Evolutionary conservation across 2,113 vertebrate species (phyloP), one percentile per base, ranked within the genome.

Genomic region (Atherinomorus stipes): DNA sequence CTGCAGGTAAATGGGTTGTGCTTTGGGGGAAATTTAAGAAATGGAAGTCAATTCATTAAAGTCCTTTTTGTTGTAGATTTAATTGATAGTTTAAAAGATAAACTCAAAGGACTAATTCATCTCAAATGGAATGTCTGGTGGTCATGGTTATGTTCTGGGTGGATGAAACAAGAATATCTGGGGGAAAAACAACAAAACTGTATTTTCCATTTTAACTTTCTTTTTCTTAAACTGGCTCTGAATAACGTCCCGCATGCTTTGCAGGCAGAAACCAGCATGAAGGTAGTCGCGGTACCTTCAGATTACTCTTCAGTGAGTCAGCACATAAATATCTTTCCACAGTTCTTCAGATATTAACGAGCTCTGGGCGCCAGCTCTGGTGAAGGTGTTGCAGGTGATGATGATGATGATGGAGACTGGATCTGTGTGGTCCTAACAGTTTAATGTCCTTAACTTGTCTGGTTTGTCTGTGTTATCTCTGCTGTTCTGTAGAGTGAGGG

Each of bases 391-490:
- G n/a, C n/a, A n/a, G n/a, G 76, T 42, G 23, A 12, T 52, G 62
- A 49, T 12, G 47, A 13, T 47, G 31, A 25, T 28, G 34, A 57
- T 38, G 37, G 11, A 47, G 31, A 53, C 66, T 65, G 60, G 54
- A 19, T 47, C 25, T 67, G 52, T 26, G 59, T 64, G 37, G 53
- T 69, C 53, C 72, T 84, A 68, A 64, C 73, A 73, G 74, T 72
- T 59, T 58, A n/a, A 38, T 8, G 47, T 58, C 68, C 12, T 50
- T 38, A 0, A 53, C 2, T 42, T 40, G 23, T 0, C 22, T 42
- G 1, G n/a, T 38, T 34, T 58, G 19, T 70, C 70, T 67, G 74
- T 72, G 88, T 89, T 89, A 91, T 91, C 91, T 90, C 74, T 88
- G 89, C 11, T 90, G 90, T 45, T 90, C 90, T 18, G 74, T 71